Conservation (phyloP, 2,113 vertebrate genomes). For the Damaliscus lunatus region DNA sequence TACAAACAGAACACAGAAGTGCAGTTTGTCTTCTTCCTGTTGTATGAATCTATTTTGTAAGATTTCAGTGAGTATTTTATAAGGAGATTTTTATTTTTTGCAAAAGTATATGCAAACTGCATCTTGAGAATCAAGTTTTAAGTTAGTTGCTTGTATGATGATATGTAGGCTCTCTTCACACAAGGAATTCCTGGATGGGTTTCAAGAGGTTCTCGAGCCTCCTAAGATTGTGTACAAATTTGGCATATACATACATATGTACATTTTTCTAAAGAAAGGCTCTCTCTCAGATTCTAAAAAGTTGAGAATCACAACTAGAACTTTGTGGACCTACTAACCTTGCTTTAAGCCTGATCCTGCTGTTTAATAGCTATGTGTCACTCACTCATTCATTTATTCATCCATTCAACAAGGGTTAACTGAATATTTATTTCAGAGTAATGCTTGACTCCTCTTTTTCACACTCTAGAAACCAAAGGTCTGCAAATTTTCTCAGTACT, state of each 20-base stretch:
- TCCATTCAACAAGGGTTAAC: not conserved
- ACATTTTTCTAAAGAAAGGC: not conserved
- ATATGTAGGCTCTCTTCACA: not conserved
- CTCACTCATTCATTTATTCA: not conserved
- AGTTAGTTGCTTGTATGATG: not conserved
- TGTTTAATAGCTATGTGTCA: not conserved
- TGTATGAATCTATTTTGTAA: not conserved
- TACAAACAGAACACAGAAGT: not conserved
- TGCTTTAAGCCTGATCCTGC: not conserved
- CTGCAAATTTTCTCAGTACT: not conserved
- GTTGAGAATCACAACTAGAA: not conserved
- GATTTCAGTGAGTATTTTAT: not conserved
- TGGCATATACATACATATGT: not conserved
- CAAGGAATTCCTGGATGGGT: not conserved
- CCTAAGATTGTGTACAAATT: not conserved
- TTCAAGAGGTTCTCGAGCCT: not conserved
- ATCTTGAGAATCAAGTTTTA: not conserved
- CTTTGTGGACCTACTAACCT: not conserved
- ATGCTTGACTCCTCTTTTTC: not conserved
- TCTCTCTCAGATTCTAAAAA: not conserved
- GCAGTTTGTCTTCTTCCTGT: not conserved
- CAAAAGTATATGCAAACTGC: not conserved
- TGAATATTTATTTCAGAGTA: slow-evolving; percentile 24
- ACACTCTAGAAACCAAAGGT: not conserved
- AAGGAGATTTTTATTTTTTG: not conserved